Evolutionary conservation across 2,888 invertebrate genomes (phyloP), one percentile per base, ranked within the genome.

Genomic region (Cosmia trapezina): DNA sequence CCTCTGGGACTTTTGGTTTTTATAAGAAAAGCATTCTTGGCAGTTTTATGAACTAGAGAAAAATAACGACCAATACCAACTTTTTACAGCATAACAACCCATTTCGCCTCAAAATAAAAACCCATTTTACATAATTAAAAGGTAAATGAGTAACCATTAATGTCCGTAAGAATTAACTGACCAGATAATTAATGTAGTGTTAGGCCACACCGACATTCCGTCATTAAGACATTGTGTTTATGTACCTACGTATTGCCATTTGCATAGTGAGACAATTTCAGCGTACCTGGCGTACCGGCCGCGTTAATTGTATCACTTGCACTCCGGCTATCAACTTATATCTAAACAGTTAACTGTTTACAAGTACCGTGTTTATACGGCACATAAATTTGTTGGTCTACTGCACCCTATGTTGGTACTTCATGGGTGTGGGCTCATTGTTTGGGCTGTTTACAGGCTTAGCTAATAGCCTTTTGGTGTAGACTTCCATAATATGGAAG

Each of bases 201-300:
- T 80, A 41, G n/a, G 62, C 70, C 81, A 83, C 56, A 54, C 61
- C 70, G 65, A 66, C 75, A 83, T 81, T 81, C 83, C 83, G 49
- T 82, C 81, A 82, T 82, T 83, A 82, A 80, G 77, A 81, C 82
- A 81, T 82, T 82, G 84, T 83, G 81, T 69, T 82, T 73, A 76
- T 83, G 70, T 37, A 33, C 4, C 4, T 80, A 76, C 63, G 59
- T 80, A 60, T 14, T 12, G 37, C 11, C 19, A 84, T 84, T 81
- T 67, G 84, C 82, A 83, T 82, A 80, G 49, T 67, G 70, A 83
- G 66, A 81, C 80, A 64, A 70, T 83, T 81, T 83, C 63, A 70
- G 66, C 51, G 67, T 47, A 54, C 68, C 51, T 33, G 63, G 63
- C 56, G 65, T 56, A 60, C 65, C 62, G 49, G 56, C 67, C 37